A percentile compares a stretch with the other conserved stretches of the same genome.
These are phyloP conservation scores for Hephaestus fuliginosus DNA, from an alignment of 2,797 vertebrate species.

Conservation along the genomic window DNA sequence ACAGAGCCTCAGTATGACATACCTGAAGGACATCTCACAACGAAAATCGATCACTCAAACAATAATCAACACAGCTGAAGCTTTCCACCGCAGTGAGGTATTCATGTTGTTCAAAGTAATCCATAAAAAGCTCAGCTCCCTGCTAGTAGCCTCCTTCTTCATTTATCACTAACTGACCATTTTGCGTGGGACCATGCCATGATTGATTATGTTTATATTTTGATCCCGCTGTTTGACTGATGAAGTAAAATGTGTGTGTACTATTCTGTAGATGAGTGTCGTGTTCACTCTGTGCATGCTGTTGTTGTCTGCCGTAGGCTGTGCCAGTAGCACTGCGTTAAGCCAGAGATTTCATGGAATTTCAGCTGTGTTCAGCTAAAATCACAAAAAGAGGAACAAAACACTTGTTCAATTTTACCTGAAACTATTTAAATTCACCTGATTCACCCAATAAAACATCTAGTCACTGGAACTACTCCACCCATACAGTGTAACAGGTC, in stretches of 20 bases:
- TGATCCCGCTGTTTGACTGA: constrained; percentile 71
- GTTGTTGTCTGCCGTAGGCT: neutral
- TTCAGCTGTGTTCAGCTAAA: neutral
- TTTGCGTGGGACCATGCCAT: constrained; percentile 52
- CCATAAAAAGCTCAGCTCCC: constrained; percentile 66
- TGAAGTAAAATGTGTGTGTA: constrained; percentile 65
- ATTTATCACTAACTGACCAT: constrained; percentile 74
- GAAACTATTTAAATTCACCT: neutral
- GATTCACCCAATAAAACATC: neutral
- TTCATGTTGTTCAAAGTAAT: constrained; percentile 60
- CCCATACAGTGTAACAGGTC: neutral
- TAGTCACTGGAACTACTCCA: neutral
- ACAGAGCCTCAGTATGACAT: neutral
- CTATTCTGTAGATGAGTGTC: constrained; percentile 35
- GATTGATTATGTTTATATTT: constrained; percentile 83
- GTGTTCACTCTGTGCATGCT: constrained; percentile 2
- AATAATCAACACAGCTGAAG: constrained; percentile 47
- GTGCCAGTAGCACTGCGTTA: neutral
- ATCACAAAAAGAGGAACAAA: constrained; percentile 5
- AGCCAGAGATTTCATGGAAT: neutral
- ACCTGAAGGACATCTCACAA: constrained; percentile 33
- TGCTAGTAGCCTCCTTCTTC: constrained; percentile 62
- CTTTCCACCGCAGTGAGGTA: constrained; percentile 24
- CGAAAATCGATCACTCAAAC: constrained; percentile 52
- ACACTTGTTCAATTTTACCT: neutral